Percentiles rank a stretch among this genome's conserved stretches.
Evolutionary conservation across 92 coral and sea anemone genomes (phyloP).

Genomic region (Epizoanthus scotinus): DNA sequence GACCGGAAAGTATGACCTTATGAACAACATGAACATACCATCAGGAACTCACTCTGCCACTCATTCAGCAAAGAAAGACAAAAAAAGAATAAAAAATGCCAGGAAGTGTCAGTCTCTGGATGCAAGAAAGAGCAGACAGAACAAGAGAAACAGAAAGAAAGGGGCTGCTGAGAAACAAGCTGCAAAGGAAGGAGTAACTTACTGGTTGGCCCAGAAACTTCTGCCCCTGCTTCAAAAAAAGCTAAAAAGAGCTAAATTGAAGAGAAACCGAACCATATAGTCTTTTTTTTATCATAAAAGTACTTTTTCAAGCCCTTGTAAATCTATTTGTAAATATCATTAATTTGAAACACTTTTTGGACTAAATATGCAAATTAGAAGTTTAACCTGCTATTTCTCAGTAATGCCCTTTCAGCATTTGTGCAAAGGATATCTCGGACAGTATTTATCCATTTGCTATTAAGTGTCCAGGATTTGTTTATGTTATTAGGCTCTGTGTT

Average conservation of each 20-base stretch:
- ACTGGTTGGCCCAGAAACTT: not conserved
- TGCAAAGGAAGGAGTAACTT: not conserved
- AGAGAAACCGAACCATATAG: not conserved
- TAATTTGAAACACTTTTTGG: not conserved
- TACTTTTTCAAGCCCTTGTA: not conserved
- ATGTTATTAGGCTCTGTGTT: not conserved
- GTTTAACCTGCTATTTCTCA: not conserved
- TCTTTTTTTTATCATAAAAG: not conserved
- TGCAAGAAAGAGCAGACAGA: not conserved
- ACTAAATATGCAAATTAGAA: not conserved
- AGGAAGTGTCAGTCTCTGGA: not conserved
- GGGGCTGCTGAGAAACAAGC: not conserved
- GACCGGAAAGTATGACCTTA: conserved; percentile 7
- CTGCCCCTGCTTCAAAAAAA: not conserved
- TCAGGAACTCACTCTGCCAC: not conserved
- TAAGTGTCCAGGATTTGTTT: not conserved
- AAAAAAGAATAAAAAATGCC: not conserved
- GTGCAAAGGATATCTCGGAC: not conserved
- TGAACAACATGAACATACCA: not conserved
- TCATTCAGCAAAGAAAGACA: not conserved
- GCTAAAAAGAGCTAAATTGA: not conserved
- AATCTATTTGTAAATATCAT: not conserved
- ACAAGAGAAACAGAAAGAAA: not conserved
- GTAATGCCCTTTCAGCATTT: not conserved
- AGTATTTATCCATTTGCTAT: not conserved